A percentile compares a stretch with the other conserved stretches of the same genome.
These are phyloP conservation scores for Vulpes lagopus DNA, from an alignment of 2,113 vertebrate genomes.

Conservation along the genomic window DNA sequence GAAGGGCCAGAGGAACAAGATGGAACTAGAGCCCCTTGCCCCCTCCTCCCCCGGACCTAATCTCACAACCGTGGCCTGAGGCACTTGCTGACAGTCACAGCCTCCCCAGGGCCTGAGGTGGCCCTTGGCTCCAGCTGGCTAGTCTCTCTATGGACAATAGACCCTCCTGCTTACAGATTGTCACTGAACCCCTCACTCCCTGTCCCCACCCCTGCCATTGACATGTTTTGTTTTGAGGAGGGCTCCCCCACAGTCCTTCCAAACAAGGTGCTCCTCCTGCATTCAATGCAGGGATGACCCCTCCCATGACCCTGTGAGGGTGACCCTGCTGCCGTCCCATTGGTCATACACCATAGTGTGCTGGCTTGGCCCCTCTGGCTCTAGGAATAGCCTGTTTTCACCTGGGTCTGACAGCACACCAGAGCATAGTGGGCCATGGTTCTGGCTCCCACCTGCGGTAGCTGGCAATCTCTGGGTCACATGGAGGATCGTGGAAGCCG, in stretches of 20 bases:
- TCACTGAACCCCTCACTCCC: accelerated
- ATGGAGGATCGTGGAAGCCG: background rate
- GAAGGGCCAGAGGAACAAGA: too few relatives aligned
- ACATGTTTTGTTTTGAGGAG: background rate
- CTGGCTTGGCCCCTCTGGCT: background rate
- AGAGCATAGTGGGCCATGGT: background rate
- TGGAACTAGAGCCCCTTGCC: background rate
- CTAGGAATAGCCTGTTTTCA: accelerated
- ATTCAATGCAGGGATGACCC: too few relatives aligned
- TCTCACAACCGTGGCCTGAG: background rate
- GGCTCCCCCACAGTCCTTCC: background rate
- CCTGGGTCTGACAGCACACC: too few relatives aligned
- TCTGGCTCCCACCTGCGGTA: accelerated
- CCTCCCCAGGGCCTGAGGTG: background rate
- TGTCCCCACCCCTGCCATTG: background rate
- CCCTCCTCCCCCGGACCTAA: accelerated
- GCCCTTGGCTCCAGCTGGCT: background rate
- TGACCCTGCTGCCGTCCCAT: accelerated
- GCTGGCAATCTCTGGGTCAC: background rate
- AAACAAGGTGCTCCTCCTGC: background rate
- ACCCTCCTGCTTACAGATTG: background rate
- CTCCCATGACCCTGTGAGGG: accelerated
- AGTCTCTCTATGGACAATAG: accelerated
- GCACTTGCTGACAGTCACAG: accelerated
- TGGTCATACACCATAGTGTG: background rate